These are phyloP conservation scores for Eleutherodactylus coqui DNA, from an alignment of 2,797 vertebrate genomes.

Conservation along the genomic window DNA sequence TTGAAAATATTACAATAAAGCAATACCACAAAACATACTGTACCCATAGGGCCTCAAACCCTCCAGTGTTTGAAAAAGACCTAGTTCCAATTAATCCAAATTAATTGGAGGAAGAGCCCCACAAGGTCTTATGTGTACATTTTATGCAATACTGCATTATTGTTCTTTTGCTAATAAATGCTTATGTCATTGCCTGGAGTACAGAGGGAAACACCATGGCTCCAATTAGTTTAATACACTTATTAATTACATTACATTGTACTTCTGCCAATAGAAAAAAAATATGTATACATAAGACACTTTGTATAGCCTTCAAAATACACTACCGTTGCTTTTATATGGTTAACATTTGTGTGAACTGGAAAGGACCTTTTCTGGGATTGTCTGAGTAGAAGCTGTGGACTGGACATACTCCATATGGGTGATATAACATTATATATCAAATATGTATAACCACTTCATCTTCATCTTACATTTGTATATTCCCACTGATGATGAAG, in stretches of 20 bases:
- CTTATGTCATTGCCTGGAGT: not conserved
- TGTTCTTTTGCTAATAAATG: slow-evolving; percentile 15
- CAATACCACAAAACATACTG: not conserved
- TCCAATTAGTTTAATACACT: slow-evolving; percentile 20
- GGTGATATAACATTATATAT: too few species aligned
- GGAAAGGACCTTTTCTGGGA: not conserved
- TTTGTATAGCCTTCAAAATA: not conserved
- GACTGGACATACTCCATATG: too few species aligned
- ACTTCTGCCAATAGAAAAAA: not conserved
- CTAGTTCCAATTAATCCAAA: not conserved
- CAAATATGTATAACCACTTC: too few species aligned
- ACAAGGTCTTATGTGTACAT: not conserved
- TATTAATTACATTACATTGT: slow-evolving; percentile 23
- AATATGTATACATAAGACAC: not conserved
- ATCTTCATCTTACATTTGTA: too few species aligned
- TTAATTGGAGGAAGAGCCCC: not conserved
- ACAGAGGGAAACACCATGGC: slow-evolving; percentile 14
- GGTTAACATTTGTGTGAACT: not conserved
- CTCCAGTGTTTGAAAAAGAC: not conserved
- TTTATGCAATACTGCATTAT: not conserved
- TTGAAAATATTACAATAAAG: not conserved
- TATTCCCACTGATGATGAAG: too few species aligned
- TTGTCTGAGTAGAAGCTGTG: not conserved
- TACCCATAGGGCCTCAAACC: not conserved
- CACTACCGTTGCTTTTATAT: not conserved